phyloP scores from a whole-genome alignment of 2,113 vertebrate species.

The Notothenia coriiceps region DNA sequence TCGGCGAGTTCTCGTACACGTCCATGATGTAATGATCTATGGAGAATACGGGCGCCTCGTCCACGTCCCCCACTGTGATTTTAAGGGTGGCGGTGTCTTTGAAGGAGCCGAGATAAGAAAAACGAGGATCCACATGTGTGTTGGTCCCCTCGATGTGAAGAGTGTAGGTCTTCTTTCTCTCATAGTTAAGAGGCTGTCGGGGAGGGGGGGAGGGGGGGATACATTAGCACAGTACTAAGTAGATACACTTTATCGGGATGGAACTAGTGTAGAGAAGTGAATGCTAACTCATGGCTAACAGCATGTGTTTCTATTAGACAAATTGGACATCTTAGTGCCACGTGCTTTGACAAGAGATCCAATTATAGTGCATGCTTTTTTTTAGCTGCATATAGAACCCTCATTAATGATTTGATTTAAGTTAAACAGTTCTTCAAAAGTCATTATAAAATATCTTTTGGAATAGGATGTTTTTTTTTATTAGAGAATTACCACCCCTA shows the following conservation, averaged over 20 bases:
- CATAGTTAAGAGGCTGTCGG: constrained; percentile 94
- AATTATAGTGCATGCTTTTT: background rate
- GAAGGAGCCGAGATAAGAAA: constrained; percentile 94
- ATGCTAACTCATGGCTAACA: background rate
- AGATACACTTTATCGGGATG: background rate
- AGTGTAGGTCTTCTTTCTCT: constrained; percentile 95
- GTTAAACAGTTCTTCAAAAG: background rate
- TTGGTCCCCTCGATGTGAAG: constrained; percentile 97
- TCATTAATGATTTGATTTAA: background rate
- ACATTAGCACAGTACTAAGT: constrained; percentile 14
- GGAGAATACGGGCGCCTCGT: constrained; percentile 93
- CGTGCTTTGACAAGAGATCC: background rate
- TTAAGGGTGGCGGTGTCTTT: constrained; percentile 93
- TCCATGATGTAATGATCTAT: constrained; percentile 95
- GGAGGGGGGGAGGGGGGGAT: constrained; percentile 26
- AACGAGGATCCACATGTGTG: constrained; percentile 93
- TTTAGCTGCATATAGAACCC: background rate
- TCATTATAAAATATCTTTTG: too few species aligned
- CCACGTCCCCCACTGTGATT: constrained; percentile 95
- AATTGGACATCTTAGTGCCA: background rate
- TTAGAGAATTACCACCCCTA: too few species aligned
- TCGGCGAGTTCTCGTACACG: constrained; percentile 92
- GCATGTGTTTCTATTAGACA: too few species aligned
- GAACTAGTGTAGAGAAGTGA: background rate
- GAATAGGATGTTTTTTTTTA: background rate